Evolutionary conservation across 2,797 vertebrate species (phyloP), one percentile per base, ranked within the genome.

Genomic region (Margarornis squamiger): DNA sequence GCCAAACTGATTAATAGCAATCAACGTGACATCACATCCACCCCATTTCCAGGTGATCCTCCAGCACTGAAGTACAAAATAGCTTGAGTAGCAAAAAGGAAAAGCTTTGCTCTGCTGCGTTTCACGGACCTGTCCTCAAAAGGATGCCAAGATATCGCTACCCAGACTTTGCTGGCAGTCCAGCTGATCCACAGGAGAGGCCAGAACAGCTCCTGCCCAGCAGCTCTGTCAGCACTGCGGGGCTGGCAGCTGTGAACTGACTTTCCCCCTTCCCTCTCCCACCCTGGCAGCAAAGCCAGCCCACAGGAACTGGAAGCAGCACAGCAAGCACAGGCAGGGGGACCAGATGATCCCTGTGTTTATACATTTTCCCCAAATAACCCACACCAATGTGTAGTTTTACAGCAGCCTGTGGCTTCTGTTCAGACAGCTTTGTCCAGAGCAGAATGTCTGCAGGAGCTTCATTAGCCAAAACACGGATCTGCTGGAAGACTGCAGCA

Each of bases 131-230:
- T 62, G 27, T 46, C 46, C 63, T 87, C 79, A 68, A 38, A 45
- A 39, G 49, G 21, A 73, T 73, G 85, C 72, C 67, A 68, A 70
- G 79, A 43, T 26, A 24, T 41, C 14, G 39, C 82, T 39, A 5
- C 48, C 66, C 71, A 49, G 58, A 36, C 78, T 61, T 58, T 84
- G 79, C 85, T 82, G 80, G 77, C 82, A 65, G 34, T 49, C 55
- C 58, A 92, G 93, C 68, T 32, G 54, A 89, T 61, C 92, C 61
- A 32, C 62, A 59, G 61, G 73, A 19, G 59, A 82, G 59, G 68
- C 62, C 62, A 93, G 88, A 73, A 70, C 23, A 38, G 55, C 73
- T 96, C 77, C 87, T 91, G 88, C 80, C 91, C 92, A 58, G 72
- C 46, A 88, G 94, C 86, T 73, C 57, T 77, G 87, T 45, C 57